Evolutionary conservation across 2,888 invertebrate genomes (phyloP), one percentile per base, ranked within the genome.

Genomic region (Ommatoiulus sabulosus): DNA sequence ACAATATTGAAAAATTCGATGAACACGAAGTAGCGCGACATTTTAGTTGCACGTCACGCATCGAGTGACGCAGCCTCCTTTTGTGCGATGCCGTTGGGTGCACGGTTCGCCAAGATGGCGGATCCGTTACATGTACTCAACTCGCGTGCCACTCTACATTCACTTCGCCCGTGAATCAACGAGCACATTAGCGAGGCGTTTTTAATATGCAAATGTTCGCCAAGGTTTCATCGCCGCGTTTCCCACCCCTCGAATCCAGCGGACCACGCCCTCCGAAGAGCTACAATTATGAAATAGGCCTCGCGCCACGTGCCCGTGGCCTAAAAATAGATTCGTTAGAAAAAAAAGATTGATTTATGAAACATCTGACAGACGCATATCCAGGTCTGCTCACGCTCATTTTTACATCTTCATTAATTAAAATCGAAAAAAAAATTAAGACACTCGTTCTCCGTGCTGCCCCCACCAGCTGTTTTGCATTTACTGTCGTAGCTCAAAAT

Each of bases 361-460:
- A 72, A 72, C 20, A 24, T 5, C 63, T 72, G 63, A 72, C 63
- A 72, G 20, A 72, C 4, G 63, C 63, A 72, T 72, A 7, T n/a
- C n/a, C 63, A 72, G 20, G 24, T 72, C 63, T 72, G 63, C 63
- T 72, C 20, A 72, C 20, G 63, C 57, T 63, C 57, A 63, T 63
- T 63, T 63, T 17, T 63, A n/a, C n/a, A 17, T 63, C 57, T 72
- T 72, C 63, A 20, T 72, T 72, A 72, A 72, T 72, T 72, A 72
- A 72, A 72, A 20, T 72, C 6, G 20, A 20, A 72, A 72, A 20
- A n/a, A n/a, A 20, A 52, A 52, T 7, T 7, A 72, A 72, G 63
- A 72, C 0, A n/a, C 7, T 12, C 48, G 48, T 48, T 15, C 15
- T 15, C 15, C 48, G 8, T 8, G 17, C n/a, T 7, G 6, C 5